Percentiles rank a stretch among this genome's conserved stretches.
Conservation (phyloP, 92 coral and sea anemone genomes). For the Scolanthus callimorphus region DNA sequence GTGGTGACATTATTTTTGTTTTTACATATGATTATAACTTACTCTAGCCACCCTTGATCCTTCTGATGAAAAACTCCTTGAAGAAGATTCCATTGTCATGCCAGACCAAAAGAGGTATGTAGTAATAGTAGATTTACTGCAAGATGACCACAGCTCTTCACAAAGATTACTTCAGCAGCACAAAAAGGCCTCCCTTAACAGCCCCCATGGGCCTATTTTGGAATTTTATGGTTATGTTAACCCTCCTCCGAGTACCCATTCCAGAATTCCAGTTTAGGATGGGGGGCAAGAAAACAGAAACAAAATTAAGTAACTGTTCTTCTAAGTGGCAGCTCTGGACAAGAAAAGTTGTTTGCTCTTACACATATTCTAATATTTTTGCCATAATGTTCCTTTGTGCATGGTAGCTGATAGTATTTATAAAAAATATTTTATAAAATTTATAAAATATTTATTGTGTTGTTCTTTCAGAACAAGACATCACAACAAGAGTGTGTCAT, state of each 20-base stretch:
- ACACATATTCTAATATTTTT: too few species aligned
- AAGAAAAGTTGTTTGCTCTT: too few species aligned
- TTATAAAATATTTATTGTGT: background rate
- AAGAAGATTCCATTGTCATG: conserved; percentile 83
- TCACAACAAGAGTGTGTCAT: conserved; percentile 96
- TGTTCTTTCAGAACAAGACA: conserved; percentile 89
- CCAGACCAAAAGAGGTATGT: conserved; percentile 93
- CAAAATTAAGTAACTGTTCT: too few species aligned
- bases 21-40: too few species aligned
- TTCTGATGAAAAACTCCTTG: conserved; percentile 90
- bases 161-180: too few species aligned
- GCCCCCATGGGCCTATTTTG: too few species aligned
- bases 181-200: too few species aligned
- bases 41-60: conserved; percentile 76
- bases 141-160: background rate
- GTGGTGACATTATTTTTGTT: too few species aligned
- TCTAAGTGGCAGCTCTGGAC: too few species aligned
- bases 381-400: background rate
- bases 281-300: background rate
- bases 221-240: too few species aligned
- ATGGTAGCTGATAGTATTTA: background rate
- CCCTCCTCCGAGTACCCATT: too few species aligned
- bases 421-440: background rate
- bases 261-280: too few species aligned
- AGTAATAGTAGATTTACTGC: background rate